Evolutionary conservation across 1,140 invertebrate species (phyloP).

Genomic region (Colletes latitarsis): DNA sequence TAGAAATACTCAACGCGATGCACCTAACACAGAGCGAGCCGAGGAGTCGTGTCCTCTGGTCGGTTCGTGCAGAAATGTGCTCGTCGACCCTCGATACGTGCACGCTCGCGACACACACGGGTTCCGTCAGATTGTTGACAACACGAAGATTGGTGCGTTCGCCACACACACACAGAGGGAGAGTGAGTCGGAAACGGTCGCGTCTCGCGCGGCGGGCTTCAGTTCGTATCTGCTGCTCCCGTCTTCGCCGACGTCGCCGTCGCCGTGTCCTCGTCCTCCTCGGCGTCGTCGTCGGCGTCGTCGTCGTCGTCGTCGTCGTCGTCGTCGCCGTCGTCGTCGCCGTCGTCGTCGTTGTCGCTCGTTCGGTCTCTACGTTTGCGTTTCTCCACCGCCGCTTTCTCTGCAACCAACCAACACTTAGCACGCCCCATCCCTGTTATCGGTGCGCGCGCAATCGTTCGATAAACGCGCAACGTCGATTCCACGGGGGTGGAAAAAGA

Average conservation of each 20-base stretch:
- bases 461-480: constrained; percentile 79
- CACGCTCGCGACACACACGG: no score
- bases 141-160: constrained; percentile 1
- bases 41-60: no score
- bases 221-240: constrained; percentile 47
- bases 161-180: background rate
- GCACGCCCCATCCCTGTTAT: constrained; percentile 62
- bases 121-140: constrained; percentile 10
- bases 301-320: constrained; percentile 33
- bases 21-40: no score
- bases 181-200: background rate
- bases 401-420: constrained; percentile 65
- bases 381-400: constrained; percentile 56
- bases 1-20: background rate
- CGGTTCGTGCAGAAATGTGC: no score
- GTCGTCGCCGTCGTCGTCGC: constrained; percentile 56
- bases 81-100: no score
- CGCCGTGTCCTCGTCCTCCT: constrained; percentile 4
- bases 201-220: constrained; percentile 45
- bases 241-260: constrained; percentile 49
- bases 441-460: constrained; percentile 80
- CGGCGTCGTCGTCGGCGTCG: constrained; percentile 43
- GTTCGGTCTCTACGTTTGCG: constrained; percentile 12
- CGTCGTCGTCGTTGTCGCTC: constrained; percentile 56
- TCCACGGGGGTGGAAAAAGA: constrained; percentile 65